Evolutionary conservation across 2,797 vertebrate species (phyloP).

Genomic region (Gallinago nigripennis): DNA sequence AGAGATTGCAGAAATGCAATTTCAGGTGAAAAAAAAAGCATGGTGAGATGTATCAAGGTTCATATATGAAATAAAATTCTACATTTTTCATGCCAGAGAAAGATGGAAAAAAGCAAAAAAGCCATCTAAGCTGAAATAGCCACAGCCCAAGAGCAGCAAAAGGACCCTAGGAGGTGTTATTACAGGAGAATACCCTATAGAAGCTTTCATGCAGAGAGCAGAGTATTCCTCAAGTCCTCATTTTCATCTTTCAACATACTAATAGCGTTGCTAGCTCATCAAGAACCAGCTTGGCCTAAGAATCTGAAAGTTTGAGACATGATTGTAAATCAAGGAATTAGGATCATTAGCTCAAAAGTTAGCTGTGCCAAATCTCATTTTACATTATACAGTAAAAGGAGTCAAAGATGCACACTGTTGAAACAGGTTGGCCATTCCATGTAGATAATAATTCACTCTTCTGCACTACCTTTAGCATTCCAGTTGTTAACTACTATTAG

Average conservation of each 20-base stretch:
- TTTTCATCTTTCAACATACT: background rate
- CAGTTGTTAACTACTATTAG: background rate
- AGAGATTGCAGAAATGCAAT: background rate
- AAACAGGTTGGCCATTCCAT: background rate
- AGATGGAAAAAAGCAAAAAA: background rate
- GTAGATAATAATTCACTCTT: background rate
- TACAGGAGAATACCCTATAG: background rate
- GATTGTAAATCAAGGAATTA: background rate
- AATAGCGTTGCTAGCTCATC: background rate
- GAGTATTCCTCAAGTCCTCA: background rate
- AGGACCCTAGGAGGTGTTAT: background rate
- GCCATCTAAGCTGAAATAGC: background rate
- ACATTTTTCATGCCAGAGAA: background rate
- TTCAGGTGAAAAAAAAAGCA: background rate
- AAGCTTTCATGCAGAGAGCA: background rate
- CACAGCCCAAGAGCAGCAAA: background rate
- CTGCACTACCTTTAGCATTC: background rate
- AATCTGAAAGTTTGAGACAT: background rate
- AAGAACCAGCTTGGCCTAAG: background rate
- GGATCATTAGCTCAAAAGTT: background rate
- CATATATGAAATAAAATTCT: background rate
- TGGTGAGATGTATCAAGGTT: background rate
- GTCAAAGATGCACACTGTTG: background rate
- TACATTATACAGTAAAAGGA: background rate
- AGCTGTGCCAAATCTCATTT: background rate